Evolutionary conservation across 1,140 invertebrate genomes (phyloP), one percentile per base, ranked within the genome.

Genomic region (Ips nitidus): DNA sequence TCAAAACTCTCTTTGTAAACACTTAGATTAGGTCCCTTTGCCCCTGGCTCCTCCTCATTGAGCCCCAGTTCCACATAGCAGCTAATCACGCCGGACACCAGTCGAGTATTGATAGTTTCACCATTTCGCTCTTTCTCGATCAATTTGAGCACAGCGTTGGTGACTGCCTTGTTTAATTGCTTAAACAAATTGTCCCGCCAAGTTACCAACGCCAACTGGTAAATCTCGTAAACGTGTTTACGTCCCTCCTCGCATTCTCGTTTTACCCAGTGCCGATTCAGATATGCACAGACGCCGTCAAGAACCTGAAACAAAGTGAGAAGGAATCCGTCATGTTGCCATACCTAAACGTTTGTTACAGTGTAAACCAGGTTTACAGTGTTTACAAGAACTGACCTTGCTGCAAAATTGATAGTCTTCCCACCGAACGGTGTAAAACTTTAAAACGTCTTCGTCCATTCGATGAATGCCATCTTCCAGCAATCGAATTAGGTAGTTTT

Each of bases 191-290:
- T 91, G 80, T 98, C 94, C 71, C 96, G 87, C 98, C 98, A 99
- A 56, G 94, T 98, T n/a, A 98, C 95, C 37, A 99, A 82, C 41
- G 97, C 96, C 53, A 99, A 83, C 80, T 99, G 96, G 85, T 99
- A 99, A 71, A 98, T 97, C 85, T 98, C 96, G 82, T 98, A 98
- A 72, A 99, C 96, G 67, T 94, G 93, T 85, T 97, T 98, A 42
- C 94, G 86, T 0, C 97, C 97, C 81, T 99, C 97, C 78, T 99
- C 97, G 80, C 95, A 97, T 82, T 99, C 97, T 71, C 98, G 84
- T 74, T 95, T 92, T 0, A 99, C 97, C 98, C 98, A 99, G 82
- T 99, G 97, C 73, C 98, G 88, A 85, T 99, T 99, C 39, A 99
- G 85, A 85, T 99, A 99, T 1, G 94, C 89, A 84, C 97, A 99